phyloP scores from a whole-genome alignment of 2,113 vertebrate genomes.

The Neogobius melanostomus region DNA sequence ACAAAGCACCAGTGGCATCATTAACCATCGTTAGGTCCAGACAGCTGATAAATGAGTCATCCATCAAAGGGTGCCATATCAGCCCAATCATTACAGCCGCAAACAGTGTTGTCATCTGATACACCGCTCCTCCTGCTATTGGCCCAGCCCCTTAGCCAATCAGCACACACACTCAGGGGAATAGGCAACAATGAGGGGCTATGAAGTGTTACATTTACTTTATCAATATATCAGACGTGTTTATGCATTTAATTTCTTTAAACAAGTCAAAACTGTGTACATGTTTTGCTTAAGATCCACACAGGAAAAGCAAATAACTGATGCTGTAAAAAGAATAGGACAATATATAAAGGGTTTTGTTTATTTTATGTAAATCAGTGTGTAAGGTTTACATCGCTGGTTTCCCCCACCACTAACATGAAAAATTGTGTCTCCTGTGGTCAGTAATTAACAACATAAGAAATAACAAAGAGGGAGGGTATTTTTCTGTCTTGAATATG shows the following conservation, averaged over 20 bases:
- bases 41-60: slow-evolving; percentile 76
- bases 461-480: too few relatives aligned
- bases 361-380: too few relatives aligned
- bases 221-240: not conserved
- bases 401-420: too few relatives aligned
- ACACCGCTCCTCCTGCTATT: slow-evolving; percentile 33
- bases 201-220: not conserved
- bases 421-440: too few relatives aligned
- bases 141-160: slow-evolving; percentile 44
- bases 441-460: too few relatives aligned
- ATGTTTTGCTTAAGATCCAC: too few relatives aligned
- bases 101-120: slow-evolving; percentile 66
- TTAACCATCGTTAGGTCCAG: slow-evolving; percentile 69
- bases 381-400: too few relatives aligned
- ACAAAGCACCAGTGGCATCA: slow-evolving; percentile 49
- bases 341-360: too few relatives aligned
- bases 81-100: slow-evolving; percentile 63
- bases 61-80: slow-evolving; percentile 70
- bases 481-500: too few relatives aligned
- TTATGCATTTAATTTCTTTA: not conserved
- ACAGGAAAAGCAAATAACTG: too few relatives aligned
- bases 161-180: slow-evolving; percentile 19
- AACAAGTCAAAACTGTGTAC: too few relatives aligned
- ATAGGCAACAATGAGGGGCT: not conserved
- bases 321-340: too few relatives aligned